A percentile compares a stretch with the other conserved stretches of the same genome.
phyloP scores from a whole-genome alignment of 1,140 invertebrate species.

The Zaprionus camerounensis region DNA sequence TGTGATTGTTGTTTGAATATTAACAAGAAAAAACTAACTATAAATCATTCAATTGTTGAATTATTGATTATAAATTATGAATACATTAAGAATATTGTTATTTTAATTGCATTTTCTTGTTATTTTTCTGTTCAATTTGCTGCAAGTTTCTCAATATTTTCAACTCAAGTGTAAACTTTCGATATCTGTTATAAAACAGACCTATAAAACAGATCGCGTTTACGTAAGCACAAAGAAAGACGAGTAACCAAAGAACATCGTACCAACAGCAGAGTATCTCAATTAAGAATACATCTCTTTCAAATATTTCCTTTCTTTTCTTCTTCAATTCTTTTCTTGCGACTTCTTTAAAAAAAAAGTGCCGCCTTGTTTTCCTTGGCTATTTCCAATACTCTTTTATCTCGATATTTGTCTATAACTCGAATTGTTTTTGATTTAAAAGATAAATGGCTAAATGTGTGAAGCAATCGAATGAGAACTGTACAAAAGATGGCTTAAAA shows the following conservation, averaged over 20 bases:
- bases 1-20: conserved; percentile 59
- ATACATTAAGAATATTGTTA: conserved; percentile 7
- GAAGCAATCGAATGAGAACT: conserved; percentile 49
- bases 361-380: conserved; percentile 20
- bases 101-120: conserved; percentile 9
- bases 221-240: conserved; percentile 67
- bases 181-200: conserved; percentile 21
- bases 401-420: neutral
- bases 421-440: conserved; percentile 15
- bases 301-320: neutral
- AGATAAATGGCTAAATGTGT: conserved; percentile 42
- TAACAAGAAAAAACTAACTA: conserved; percentile 22
- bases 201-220: conserved; percentile 52
- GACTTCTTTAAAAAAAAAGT: neutral
- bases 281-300: conserved; percentile 9
- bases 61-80: conserved; percentile 24
- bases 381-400: neutral
- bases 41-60: conserved; percentile 27
- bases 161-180: conserved; percentile 5
- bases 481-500: conserved; percentile 84
- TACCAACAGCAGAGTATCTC: conserved; percentile 23
- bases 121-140: conserved; percentile 18
- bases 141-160: conserved; percentile 22
- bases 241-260: conserved; percentile 41
- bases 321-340: neutral